Conservation (phyloP, 1,140 invertebrate genomes). For the Macrobrachium nipponense region DNA sequence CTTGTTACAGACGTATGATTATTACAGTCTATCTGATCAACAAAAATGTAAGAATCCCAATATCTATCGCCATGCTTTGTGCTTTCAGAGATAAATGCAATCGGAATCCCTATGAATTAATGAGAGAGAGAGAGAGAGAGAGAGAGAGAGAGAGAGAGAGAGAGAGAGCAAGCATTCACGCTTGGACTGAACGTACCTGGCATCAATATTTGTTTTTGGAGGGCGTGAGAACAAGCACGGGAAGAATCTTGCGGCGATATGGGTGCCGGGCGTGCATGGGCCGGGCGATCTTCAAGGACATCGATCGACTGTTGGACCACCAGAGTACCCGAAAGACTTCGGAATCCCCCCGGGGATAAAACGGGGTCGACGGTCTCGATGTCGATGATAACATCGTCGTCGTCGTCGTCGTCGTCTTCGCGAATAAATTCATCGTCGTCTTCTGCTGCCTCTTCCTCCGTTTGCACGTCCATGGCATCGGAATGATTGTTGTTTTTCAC, state of each 20-base stretch:
- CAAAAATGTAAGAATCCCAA: too few species aligned
- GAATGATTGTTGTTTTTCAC: neutral
- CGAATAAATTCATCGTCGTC: neutral
- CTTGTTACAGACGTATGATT: neutral
- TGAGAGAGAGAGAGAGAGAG: too few species aligned
- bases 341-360: neutral
- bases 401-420: neutral
- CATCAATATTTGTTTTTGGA: neutral
- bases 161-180: too few species aligned
- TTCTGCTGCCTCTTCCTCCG: neutral
- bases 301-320: too few species aligned
- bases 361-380: slow-evolving; percentile 28
- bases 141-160: too few species aligned
- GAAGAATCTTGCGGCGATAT: neutral
- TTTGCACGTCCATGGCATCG: neutral
- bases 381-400: slow-evolving; percentile 39
- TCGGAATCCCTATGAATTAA: too few species aligned
- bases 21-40: too few species aligned
- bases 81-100: too few species aligned
- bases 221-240: neutral
- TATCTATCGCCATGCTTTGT: too few species aligned
- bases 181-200: too few species aligned
- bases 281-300: neutral
- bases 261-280: neutral
- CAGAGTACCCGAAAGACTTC: neutral